Base-by-base conservation (phyloP, 2,888 invertebrate species). In the Drepanosiphum platanoidis region DNA sequence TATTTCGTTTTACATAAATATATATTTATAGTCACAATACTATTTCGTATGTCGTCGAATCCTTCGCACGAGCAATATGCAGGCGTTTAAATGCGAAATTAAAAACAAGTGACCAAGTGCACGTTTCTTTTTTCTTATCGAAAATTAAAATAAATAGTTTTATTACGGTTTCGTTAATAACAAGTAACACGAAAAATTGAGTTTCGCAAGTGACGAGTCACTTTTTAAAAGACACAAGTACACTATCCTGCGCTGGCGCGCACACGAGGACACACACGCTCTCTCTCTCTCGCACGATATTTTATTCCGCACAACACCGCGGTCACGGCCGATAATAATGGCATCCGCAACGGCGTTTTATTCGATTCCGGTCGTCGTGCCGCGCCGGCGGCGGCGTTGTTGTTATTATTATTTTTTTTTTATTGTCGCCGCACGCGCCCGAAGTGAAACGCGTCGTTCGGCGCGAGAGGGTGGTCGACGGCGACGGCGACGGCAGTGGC, bases 251-350 rank as follows among this genome's bases (percentile, higher is more conserved):
- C 42, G 22, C 39, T 4, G 13, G 13, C 22, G 15, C n/a, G 22
- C 58, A 9, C 42, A 9, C 42, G 13, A 9, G 13, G 1, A 42
- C 42, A 8, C 42, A 42, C 42, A 8, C 8, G 13, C 42, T 13
- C 42, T 13, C 42, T 13, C 42, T 13, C 42, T 13, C 13, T 1
- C 13, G 58, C 22, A 18, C 36, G 34, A 1, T 9, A 39, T 71
- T n/a, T n/a, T n/a, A 36, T 71, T 71, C 42, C 42, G 42, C 39
- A 9, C 71, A 11, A 61, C 22, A 71, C n/a, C n/a, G n/a, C n/a
- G n/a, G 83, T 83, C 83, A 83, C 34, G 42, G 83, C 64, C 83
- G 64, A 74, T 83, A 83, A 83, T 83, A 64, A n/a, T n/a, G n/a
- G 83, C 52, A 64, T 66, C 61, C 64, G 32, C 64, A n/a, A 32